Evolutionary conservation across 2,797 vertebrate genomes (phyloP).

Genomic region (Falco cherrug): DNA sequence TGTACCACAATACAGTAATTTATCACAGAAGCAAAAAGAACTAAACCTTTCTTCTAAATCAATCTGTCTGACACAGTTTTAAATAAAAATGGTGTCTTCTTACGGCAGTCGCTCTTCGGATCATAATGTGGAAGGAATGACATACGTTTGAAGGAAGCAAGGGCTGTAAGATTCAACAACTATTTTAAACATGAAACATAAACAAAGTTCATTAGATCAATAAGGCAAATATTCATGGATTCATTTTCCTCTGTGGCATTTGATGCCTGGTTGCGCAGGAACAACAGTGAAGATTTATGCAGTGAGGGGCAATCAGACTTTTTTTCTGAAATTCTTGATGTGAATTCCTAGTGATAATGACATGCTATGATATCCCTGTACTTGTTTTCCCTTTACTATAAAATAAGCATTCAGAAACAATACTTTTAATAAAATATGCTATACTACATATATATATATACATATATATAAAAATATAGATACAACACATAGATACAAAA

Average conservation of each 20-base stretch:
- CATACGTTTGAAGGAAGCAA: neutral
- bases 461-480: neutral
- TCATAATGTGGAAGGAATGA: neutral
- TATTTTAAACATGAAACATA: neutral
- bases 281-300: neutral
- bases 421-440: neutral
- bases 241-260: neutral
- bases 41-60: neutral
- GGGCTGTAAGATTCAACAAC: neutral
- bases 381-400: neutral
- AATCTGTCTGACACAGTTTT: slow-evolving; percentile 5
- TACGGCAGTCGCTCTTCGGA: slow-evolving; percentile 2
- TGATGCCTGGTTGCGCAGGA: neutral
- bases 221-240: neutral
- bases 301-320: neutral
- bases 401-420: neutral
- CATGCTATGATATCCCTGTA: neutral
- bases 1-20: neutral
- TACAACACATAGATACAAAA: neutral
- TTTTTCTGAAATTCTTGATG: neutral
- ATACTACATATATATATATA: neutral
- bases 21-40: neutral
- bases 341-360: neutral
- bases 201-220: neutral
- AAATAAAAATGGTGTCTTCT: slow-evolving; percentile 30